Evolutionary conservation across 2,888 invertebrate species (phyloP), one percentile per base, ranked within the genome.

Genomic region (Cryptosula pallasiana): DNA sequence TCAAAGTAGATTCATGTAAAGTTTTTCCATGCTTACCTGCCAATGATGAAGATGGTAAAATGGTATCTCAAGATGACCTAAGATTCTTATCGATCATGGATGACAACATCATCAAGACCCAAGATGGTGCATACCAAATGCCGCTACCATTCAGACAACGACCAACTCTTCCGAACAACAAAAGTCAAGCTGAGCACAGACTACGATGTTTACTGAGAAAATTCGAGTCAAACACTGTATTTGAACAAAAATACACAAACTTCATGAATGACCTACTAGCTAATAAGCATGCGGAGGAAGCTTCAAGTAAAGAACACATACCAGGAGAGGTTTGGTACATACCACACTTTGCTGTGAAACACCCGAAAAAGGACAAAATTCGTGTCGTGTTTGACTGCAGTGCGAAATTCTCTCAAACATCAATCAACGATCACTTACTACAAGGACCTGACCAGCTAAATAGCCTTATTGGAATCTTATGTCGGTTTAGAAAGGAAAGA

Each of bases 401-500:
- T 34, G 74, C 76, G 1, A 63, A 25, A 13, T 76, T 69, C 35
- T 35, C 63, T 16, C 71, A 63, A 13, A 1, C 20, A 2, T 71
- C 71, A 0, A 34, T 76, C 20, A 77, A 75, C 27, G 54, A 72
- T n/a, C 71, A 73, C 71, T 55, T 74, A 32, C 70, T 75, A 0
- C 72, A 73, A 27, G 76, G 76, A 1, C 76, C 76, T 16, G 76
- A 77, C 55, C 36, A 73, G 34, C 75, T 71, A 2, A 76, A 74
- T 69, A 69, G n/a, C 0, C 35, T 75, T 3, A 25, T 76, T 35
- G 76, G 77, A 1, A 74, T 77, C 0, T 69, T 76, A 1, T 73
- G 71, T 27, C 27, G 76, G 34, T 76, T 76, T 55, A n/a, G 75
- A 20, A 36, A 16, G 25, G 71, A 74, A 1, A 63, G 70, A 32